Evolutionary conservation across 1,140 invertebrate genomes (phyloP).

Genomic region (Heliconius melpomene): DNA sequence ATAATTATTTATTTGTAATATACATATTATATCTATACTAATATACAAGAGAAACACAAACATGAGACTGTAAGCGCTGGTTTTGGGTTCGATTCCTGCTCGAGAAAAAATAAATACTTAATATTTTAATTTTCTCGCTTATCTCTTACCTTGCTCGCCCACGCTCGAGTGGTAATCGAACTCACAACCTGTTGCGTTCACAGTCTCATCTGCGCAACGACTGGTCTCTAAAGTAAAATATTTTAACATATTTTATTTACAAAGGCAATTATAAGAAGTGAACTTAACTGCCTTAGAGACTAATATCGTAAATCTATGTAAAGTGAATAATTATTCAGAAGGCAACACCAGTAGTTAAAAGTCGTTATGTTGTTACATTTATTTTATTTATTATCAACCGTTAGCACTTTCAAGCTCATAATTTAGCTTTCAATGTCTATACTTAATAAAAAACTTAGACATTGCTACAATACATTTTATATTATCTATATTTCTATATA

Average conservation of each 20-base stretch:
- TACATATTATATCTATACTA: not conserved
- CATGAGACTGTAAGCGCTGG: too few species aligned
- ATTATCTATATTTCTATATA: not conserved
- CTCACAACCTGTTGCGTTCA: too few species aligned
- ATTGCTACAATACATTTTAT: not conserved
- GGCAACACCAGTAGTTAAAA: slow-evolving; percentile 42
- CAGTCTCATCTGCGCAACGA: too few species aligned
- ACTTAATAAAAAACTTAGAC: slow-evolving; percentile 5
- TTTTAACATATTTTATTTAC: not conserved
- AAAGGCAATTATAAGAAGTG: not conserved
- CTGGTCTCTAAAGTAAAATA: not conserved
- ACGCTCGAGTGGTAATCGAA: too few species aligned
- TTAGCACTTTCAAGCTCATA: slow-evolving; percentile 26
- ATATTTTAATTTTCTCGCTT: too few species aligned
- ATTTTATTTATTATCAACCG: slow-evolving; percentile 36
- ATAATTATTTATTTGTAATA: slow-evolving; percentile 4
- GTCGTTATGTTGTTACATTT: slow-evolving; percentile 39
- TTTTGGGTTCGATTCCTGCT: too few species aligned
- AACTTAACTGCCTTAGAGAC: not conserved
- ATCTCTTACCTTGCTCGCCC: too few species aligned
- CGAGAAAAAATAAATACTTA: too few species aligned
- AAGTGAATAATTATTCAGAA: slow-evolving; percentile 43
- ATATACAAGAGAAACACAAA: too few species aligned
- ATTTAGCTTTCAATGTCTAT: slow-evolving; percentile 21
- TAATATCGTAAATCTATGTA: slow-evolving; percentile 38